These are phyloP conservation scores for Mixornis gularis DNA, from an alignment of 2,113 vertebrate species.

Conservation along the genomic window DNA sequence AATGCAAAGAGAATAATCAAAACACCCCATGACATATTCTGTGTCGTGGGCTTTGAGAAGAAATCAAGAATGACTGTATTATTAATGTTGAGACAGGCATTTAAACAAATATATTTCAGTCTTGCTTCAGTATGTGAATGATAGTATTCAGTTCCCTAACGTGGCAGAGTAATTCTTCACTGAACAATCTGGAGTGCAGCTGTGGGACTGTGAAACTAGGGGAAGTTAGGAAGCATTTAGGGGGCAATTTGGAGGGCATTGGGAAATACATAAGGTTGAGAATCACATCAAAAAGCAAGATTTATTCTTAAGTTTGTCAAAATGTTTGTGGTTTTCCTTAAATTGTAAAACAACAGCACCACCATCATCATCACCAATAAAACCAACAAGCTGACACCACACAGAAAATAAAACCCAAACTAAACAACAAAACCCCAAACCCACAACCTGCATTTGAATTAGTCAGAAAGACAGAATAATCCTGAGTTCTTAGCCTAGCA, in stretches of 20 bases:
- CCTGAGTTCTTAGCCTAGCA: neutral
- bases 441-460: neutral
- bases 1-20: constrained; percentile 1
- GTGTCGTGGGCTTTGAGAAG: neutral
- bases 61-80: neutral
- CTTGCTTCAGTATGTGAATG: neutral
- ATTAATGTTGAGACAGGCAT: neutral
- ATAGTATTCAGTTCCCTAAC: neutral
- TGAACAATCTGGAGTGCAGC: constrained; percentile 16
- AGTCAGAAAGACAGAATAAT: neutral
- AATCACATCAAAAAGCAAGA: neutral
- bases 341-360: neutral
- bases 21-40: neutral
- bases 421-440: neutral
- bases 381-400: neutral
- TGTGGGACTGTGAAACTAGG: neutral
- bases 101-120: constrained; percentile 1
- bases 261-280: neutral
- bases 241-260: neutral
- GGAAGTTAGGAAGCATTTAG: neutral
- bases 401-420: neutral
- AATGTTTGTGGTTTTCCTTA: neutral
- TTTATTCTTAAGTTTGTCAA: neutral
- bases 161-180: neutral
- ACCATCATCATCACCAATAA: neutral